These are phyloP conservation scores for Pseudobourletiella spinata DNA, from an alignment of 1,140 invertebrate species.

Conservation along the genomic window DNA sequence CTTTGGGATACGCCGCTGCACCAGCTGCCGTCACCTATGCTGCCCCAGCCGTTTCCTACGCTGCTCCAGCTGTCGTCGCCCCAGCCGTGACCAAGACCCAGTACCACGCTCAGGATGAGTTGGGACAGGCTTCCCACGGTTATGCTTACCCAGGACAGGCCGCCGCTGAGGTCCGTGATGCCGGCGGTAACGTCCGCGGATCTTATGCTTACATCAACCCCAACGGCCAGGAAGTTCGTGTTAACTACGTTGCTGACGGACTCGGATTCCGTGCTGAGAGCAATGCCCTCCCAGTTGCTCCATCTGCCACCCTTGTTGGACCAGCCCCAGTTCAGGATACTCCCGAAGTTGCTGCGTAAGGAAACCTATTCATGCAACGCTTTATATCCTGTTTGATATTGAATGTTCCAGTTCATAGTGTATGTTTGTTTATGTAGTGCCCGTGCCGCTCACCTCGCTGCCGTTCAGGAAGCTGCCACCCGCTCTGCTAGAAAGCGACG, in stretches of 20 bases:
- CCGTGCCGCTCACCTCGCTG: slow-evolving; percentile 35
- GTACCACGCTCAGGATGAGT: slow-evolving; percentile 36
- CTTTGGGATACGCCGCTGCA: not conserved
- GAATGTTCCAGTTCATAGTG: not conserved
- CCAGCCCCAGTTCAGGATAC: slow-evolving; percentile 36
- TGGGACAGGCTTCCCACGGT: slow-evolving; percentile 16
- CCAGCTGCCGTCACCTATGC: slow-evolving; percentile 11
- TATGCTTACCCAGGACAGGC: slow-evolving; percentile 36
- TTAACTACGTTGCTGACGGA: slow-evolving; percentile 45
- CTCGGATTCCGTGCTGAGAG: slow-evolving; percentile 48
- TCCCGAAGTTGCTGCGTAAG: slow-evolving; percentile 36
- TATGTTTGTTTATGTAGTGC: not conserved
- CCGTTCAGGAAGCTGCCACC: slow-evolving; percentile 28
- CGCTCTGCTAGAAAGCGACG: slow-evolving; percentile 26
- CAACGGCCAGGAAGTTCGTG: slow-evolving; percentile 45
- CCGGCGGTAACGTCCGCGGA: slow-evolving; percentile 40
- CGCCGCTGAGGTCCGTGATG: slow-evolving; percentile 35
- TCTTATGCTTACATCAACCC: slow-evolving; percentile 47
- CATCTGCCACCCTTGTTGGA: slow-evolving; percentile 40
- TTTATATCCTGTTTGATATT: not conserved
- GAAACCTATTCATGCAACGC: not conserved
- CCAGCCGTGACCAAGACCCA: slow-evolving; percentile 28
- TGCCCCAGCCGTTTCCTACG: too few relatives aligned
- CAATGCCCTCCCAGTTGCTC: slow-evolving; percentile 46
- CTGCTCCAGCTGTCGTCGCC: slow-evolving; percentile 8